Base-by-base conservation (phyloP, 2,888 invertebrate species). In the Agrotis clavis region DNA sequence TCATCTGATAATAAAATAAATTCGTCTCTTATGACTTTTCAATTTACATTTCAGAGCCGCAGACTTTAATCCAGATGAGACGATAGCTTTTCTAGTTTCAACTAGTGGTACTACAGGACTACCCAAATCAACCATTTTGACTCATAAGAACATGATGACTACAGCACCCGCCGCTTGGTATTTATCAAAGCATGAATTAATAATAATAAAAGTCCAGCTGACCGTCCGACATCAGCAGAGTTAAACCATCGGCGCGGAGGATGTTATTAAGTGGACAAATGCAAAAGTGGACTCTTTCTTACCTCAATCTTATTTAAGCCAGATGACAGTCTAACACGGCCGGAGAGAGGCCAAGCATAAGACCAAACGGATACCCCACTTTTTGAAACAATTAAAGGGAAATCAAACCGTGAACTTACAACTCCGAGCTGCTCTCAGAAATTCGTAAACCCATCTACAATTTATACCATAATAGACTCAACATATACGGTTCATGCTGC, bases 81-180 rank as follows among this genome's bases (percentile, higher is more conserved):
- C 89, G 0, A 75, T 83, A 30, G 85, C 86, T 0, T 67, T 86
- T 25, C 65, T 92, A 2, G 50, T 90, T 41, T 65, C 89, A 0
- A 91, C 92, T 0, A 92, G 92, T 35, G 92, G 92, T 0, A 88
- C 91, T 1, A 92, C 90, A 3, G 92, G 92, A 1, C 35, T 86
- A 11, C 91, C 92, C 0, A 92, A 92, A 79, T 62, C 82, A 4
- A 90, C 89, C 47, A 78, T 83, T 4, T 30, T 87, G 0, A 87
- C 91, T 0, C 89, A 92, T 48, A 90, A 87, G 57, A 90, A 89
- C 9, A 18, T 80, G 14, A 35, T 16, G 1, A 53, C 79, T 0
- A 62, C 74, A 47, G 30, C 69, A 4, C 71, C 86, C 1, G 76
- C 77, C 7, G 3, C 81, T 7, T 89, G 87, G 91, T 91, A 84